Evolutionary conservation across 2,888 invertebrate genomes (phyloP), one percentile per base, ranked within the genome.

Genomic region (Agonum fuliginosum): DNA sequence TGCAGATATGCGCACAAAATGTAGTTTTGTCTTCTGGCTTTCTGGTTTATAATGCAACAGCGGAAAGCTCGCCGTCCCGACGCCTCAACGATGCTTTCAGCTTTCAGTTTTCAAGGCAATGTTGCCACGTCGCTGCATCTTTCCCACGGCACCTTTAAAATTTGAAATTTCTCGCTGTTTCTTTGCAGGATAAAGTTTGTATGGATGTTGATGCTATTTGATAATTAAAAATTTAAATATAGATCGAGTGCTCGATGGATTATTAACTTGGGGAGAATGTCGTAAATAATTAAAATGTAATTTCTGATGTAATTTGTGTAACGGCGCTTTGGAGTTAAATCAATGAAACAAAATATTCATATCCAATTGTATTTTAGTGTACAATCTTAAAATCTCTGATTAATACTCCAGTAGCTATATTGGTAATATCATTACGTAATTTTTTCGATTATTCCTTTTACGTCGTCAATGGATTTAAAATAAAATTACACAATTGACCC

Each of bases 41-140:
- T 51, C 51, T 51, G 24, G 22, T 51, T 51, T 51, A 51, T 51
- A 51, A 51, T 51, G 51, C 51, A 51, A 51, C 51, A 51, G 10
- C n/a, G 51, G 10, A 8, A 24, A n/a, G 51, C 24, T 22, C 51
- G 51, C n/a, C 24, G 51, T 20, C 12, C 51, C 24, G 51, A 24
- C 10, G 24, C n/a, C n/a, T n/a, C 12, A 41, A 41, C 51, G 20
- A 10, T 51, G 24, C 24, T 51, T 51, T 51, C 12, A 51, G 20
- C 22, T 22, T n/a, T n/a, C n/a, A n/a, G n/a, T n/a, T n/a, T n/a
- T 20, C 22, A 51, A 12, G n/a, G 24, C n/a, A 51, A 24, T 22
- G 51, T 51, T 51, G 24, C 22, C 22, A 51, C 51, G 24, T 24
- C 51, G 51, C 10, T 22, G 51, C 48, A 24, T 20, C 12, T 3